Base-by-base conservation (phyloP, 1,140 invertebrate species). In the Acyrthosiphon pisum region DNA sequence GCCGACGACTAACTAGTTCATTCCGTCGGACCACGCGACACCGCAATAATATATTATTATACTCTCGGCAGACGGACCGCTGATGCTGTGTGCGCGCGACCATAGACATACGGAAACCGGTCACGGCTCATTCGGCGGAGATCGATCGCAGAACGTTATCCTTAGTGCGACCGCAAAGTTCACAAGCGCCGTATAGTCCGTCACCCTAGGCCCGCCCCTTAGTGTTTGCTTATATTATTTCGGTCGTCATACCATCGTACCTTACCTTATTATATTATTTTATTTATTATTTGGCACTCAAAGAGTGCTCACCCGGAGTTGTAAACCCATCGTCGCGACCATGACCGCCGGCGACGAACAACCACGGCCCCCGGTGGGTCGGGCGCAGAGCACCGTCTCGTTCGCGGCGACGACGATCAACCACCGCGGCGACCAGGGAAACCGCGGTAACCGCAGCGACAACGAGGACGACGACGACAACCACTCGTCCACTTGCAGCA, bases 1-100 rank as follows among this genome's bases (percentile, higher is more conserved):
- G 3, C n/a, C 18, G 20, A 50, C 91, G n/a, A 50, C 76, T 30
- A 93, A 93, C 91, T 53, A 56, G 91, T 93, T 84, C 81, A 93
- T 93, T 93, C 81, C 22, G 23, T 81, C 68, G 91, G 91, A n/a
- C 68, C 90, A 30, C 41, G 53, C 81, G 30, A 50, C 76, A 53
- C 68, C 68, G 90, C 60, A n/a, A 76, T 76, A 76, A 76, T n/a
- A n/a, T 68, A 68, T 68, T n/a, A 18, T 68, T 68, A n/a, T 14
- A 68, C 44, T 44, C 30, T 68, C n/a, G n/a, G 76, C 68, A 83
- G 68, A 92, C 46, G n/a, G n/a, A n/a, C n/a, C 53, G n/a, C 35
- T 26, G 91, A 92, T 92, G 81, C 91, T 92, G 60, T 92, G 60
- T 56, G 91, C 81, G n/a, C 22, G 46, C 1, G 41, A 53, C n/a